Evolutionary conservation across 2,113 vertebrate species (phyloP).

Genomic region (Megaceryle maxima): DNA sequence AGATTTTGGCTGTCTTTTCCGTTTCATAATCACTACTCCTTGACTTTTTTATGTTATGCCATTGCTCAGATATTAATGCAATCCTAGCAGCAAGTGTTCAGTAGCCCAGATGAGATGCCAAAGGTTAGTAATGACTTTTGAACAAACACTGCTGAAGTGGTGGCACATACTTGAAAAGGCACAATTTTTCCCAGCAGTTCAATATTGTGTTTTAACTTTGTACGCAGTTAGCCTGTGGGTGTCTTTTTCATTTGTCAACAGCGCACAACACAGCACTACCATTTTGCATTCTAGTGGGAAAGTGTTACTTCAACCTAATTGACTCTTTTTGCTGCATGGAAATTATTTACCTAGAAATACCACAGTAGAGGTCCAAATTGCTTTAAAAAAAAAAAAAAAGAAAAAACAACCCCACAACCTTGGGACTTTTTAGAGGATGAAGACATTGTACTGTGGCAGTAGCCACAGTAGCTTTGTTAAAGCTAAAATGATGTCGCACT

Average conservation of each 20-base stretch:
- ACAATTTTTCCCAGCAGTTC: not conserved
- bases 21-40: not conserved
- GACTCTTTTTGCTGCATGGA: slow-evolving; percentile 11
- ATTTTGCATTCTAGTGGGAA: not conserved
- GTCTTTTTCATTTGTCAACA: slow-evolving; percentile 56
- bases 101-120: slow-evolving; percentile 65
- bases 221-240: slow-evolving; percentile 30
- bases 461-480: not conserved
- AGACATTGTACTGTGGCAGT: not conserved
- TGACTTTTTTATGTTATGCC: slow-evolving; percentile 2
- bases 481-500: not conserved
- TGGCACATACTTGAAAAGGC: slow-evolving; percentile 7
- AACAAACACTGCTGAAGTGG: slow-evolving; percentile 55
- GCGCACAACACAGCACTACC: not conserved
- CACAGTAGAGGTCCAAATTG: not conserved
- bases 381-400: not conserved
- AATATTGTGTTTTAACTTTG: slow-evolving; percentile 55
- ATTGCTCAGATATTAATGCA: slow-evolving; percentile 62
- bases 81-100: slow-evolving; percentile 2
- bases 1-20: slow-evolving; percentile 12
- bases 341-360: slow-evolving; percentile 26
- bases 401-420: not conserved
- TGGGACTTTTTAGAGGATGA: not conserved
- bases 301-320: slow-evolving; percentile 48
- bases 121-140: slow-evolving; percentile 72